phyloP scores from a whole-genome alignment of 2,888 invertebrate genomes.

The Patella ulyssiponensis region DNA sequence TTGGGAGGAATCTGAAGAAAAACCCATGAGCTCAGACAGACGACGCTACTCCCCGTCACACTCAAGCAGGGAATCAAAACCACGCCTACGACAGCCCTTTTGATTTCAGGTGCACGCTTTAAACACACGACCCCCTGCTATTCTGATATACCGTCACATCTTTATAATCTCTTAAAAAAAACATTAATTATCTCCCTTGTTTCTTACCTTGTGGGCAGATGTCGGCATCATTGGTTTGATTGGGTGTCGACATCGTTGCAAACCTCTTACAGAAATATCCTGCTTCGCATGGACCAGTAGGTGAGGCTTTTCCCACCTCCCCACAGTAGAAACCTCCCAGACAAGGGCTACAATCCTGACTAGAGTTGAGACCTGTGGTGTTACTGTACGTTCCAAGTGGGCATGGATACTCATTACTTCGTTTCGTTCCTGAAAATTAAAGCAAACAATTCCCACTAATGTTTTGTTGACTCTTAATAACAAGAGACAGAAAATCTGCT shows the following conservation, averaged over 20 bases:
- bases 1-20: too few species aligned
- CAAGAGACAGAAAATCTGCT: too few species aligned
- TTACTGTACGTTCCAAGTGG: slow-evolving; percentile 64
- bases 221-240: slow-evolving; percentile 63
- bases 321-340: slow-evolving; percentile 62
- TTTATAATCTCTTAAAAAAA: not conserved
- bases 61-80: too few species aligned
- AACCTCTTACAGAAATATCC: slow-evolving; percentile 62
- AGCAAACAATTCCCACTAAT: not conserved
- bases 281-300: slow-evolving; percentile 59
- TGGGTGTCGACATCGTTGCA: slow-evolving; percentile 62
- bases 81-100: too few species aligned
- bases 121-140: too few species aligned
- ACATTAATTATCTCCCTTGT: not conserved
- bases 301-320: slow-evolving; percentile 55
- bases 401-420: slow-evolving; percentile 53
- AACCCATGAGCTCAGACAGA: too few species aligned
- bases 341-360: slow-evolving; percentile 58
- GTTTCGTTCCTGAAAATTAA: slow-evolving; percentile 46
- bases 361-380: slow-evolving; percentile 52
- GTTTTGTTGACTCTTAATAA: too few species aligned
- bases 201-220: slow-evolving; percentile 66
- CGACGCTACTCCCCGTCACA: too few species aligned
- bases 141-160: not conserved
- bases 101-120: too few species aligned